A percentile compares a stretch with the other conserved stretches of the same genome.
phyloP scores from a whole-genome alignment of 64 coral and sea anemone genomes.

The Pachyseris speciosa region DNA sequence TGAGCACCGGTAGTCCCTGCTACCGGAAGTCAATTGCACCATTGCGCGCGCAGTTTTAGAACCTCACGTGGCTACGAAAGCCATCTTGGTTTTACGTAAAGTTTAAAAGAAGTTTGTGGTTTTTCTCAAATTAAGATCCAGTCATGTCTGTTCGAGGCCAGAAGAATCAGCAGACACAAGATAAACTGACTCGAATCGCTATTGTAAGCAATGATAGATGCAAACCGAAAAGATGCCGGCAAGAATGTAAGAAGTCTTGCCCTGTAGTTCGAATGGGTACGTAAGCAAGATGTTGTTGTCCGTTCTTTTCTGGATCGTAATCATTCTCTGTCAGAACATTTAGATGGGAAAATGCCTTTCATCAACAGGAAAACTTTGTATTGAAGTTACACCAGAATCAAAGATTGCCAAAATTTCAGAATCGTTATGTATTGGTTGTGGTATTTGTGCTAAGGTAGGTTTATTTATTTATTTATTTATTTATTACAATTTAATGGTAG shows the following conservation, averaged over 20 bases:
- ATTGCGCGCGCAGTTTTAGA: constrained; percentile 59
- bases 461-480: too few species aligned
- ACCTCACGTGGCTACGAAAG: constrained; percentile 6
- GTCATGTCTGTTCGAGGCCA: constrained; percentile 47
- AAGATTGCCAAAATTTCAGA: constrained; percentile 94
- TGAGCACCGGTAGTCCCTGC: too few species aligned
- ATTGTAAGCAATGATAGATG: constrained; percentile 95
- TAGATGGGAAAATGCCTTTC: not conserved
- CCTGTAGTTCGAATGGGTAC: constrained; percentile 97
- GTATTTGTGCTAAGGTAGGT: constrained; percentile 96
- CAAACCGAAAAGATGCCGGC: constrained; percentile 92
- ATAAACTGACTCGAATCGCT: constrained; percentile 97
- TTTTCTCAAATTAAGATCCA: not conserved
- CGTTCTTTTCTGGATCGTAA: not conserved
- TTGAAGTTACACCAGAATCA: constrained; percentile 66
- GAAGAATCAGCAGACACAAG: constrained; percentile 77
- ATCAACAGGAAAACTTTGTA: constrained; percentile 93
- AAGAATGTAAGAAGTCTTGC: constrained; percentile 98
- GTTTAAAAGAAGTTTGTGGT: not conserved
- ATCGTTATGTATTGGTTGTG: constrained; percentile 98
- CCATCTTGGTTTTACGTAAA: constrained; percentile 56
- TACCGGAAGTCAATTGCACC: not conserved
- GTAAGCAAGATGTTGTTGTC: not conserved
- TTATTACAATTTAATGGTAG: too few species aligned
- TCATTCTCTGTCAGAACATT: not conserved